These are phyloP conservation scores for Monodelphis domestica DNA, from an alignment of 2,797 vertebrate species.

Conservation along the genomic window DNA sequence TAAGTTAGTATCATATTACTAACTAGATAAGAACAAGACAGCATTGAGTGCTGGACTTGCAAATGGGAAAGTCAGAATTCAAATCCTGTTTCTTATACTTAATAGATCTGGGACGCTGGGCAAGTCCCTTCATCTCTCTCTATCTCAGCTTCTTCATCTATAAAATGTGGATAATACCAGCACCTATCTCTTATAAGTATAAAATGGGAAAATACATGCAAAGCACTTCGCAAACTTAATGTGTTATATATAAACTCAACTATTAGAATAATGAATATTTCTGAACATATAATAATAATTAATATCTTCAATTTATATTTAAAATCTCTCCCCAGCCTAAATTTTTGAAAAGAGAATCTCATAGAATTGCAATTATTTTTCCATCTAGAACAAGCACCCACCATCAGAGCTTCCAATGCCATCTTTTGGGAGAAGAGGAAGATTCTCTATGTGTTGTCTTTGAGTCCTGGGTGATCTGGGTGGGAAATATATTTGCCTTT, in stretches of 20 bases:
- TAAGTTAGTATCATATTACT: not conserved
- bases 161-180: not conserved
- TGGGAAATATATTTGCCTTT: not conserved
- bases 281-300: not conserved
- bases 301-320: not conserved
- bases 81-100: not conserved
- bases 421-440: not conserved
- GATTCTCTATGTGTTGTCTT: not conserved
- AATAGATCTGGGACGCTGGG: not conserved
- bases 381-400: not conserved
- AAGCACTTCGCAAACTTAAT: not conserved
- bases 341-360: not conserved
- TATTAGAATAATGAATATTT: not conserved
- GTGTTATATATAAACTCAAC: not conserved
- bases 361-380: not conserved
- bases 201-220: not conserved
- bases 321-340: not conserved
- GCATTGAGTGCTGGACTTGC: not conserved
- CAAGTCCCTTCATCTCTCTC: not conserved
- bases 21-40: not conserved
- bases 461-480: not conserved
- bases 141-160: not conserved
- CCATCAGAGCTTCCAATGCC: not conserved
- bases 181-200: not conserved
- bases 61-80: not conserved